Evolutionary conservation across 2,113 vertebrate species (phyloP).

Genomic region (Argyrosomus japonicus): DNA sequence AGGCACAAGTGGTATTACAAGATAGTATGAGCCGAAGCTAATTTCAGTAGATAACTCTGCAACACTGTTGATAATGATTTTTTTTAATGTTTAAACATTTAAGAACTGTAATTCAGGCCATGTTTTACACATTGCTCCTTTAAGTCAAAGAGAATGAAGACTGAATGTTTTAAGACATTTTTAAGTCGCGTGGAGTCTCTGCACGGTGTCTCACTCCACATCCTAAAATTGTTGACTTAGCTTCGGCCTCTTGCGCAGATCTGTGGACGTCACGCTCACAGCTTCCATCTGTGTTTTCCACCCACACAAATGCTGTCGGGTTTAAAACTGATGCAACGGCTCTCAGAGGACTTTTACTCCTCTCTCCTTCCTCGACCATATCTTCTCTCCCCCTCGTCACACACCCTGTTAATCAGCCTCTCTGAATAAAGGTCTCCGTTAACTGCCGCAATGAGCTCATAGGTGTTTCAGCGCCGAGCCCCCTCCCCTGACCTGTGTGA

Average conservation of each 20-base stretch:
- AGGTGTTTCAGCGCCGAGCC: not conserved
- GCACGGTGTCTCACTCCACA: not conserved
- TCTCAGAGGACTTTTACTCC: conserved; percentile 20
- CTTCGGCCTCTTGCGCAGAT: not conserved
- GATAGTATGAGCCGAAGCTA: no score
- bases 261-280: not conserved
- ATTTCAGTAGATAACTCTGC: no score
- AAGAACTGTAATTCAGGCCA: no score
- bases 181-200: not conserved
- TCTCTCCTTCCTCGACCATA: conserved; percentile 15
- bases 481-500: conserved; percentile 14
- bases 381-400: conserved; percentile 23
- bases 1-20: no score
- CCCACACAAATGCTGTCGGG: not conserved
- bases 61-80: no score
- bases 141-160: not conserved
- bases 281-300: conserved; percentile 8
- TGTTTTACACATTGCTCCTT: no score
- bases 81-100: no score
- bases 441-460: conserved; percentile 21
- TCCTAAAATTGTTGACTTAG: not conserved
- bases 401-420: conserved; percentile 32
- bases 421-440: conserved; percentile 19
- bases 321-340: no score
- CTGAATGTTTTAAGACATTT: no score